Evolutionary conservation across 2,113 vertebrate genomes (phyloP), one percentile per base, ranked within the genome.

Genomic region (Peromyscus maniculatus): DNA sequence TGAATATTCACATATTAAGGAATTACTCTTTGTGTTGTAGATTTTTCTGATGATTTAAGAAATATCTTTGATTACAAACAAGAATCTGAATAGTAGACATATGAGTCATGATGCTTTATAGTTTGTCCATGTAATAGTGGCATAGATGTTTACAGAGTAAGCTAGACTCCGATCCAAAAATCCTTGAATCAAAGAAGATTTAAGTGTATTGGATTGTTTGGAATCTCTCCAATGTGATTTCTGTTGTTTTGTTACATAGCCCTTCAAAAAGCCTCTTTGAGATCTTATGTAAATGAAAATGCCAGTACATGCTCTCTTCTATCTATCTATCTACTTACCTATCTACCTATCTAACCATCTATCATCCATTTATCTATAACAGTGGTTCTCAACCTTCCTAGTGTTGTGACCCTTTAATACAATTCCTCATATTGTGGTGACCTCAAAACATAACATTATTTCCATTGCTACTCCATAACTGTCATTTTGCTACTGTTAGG

Each of bases 41-140:
- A 59, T 88, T 94, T 75, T 62, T 72, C 6, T 95, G 46, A 55
- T 84, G 89, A 72, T 67, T 16, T 91, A 49, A 91, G 71, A 66
- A 83, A 55, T 6, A 55, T 72, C 17, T 95, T 93, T 77, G 22
- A 52, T 93, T 43, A 43, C 36, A 87, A 88, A 52, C 6, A 93
- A 87, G 3, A 39, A 28, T 87, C 22, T 69, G 39, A 26, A 49
- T 49, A 90, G 55, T 43, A 46, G 62, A 28, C 16, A 33, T 87
- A 39, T 28, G 3, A 67, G 24, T 22, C 36, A 13, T 86, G n/a
- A 4, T 17, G 1, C 22, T 15, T 77, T 72, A 75, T 1, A 59
- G 12, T 82, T 86, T 67, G 55, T 57, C 19, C 5, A 39, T 7
- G 0, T 36, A 87, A 7, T 49, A 55, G 28, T 36, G 12, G 13